Percentiles rank a stretch among this genome's conserved stretches.
Evolutionary conservation across 2,888 invertebrate genomes (phyloP).

Genomic region (Entomobrya multifasciata): DNA sequence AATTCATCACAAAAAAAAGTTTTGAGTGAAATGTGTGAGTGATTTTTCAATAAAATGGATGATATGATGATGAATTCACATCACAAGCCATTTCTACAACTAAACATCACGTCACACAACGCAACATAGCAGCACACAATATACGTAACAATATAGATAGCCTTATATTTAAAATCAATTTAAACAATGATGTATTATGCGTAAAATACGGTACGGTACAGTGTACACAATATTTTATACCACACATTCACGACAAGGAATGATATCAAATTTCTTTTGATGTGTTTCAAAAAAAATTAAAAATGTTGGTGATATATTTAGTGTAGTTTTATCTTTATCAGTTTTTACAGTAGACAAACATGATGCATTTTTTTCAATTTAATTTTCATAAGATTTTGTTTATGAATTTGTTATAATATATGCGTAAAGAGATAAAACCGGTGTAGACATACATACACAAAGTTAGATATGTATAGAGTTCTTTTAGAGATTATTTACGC

Average conservation of each 20-base stretch:
- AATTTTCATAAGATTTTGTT: not conserved
- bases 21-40: too few relatives aligned
- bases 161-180: constrained; percentile 32
- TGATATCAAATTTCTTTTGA: not conserved
- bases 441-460: not conserved
- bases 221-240: constrained; percentile 33
- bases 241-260: not conserved
- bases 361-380: not conserved
- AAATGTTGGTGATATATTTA: constrained; percentile 37
- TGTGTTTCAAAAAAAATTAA: not conserved
- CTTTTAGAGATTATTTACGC: not conserved
- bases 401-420: not conserved
- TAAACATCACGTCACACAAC: not conserved
- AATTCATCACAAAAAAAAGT: too few relatives aligned
- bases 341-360: constrained; percentile 3
- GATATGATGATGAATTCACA: not conserved
- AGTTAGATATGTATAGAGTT: too few relatives aligned
- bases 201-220: not conserved
- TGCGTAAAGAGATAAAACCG: not conserved
- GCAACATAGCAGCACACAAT: not conserved
- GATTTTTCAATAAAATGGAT: not conserved
- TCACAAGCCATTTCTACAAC: not conserved
- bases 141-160: constrained; percentile 35
- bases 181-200: not conserved
- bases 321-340: constrained; percentile 18